These are phyloP conservation scores for Tachina lurida DNA, from an alignment of 2,888 invertebrate genomes.

Conservation along the genomic window DNA sequence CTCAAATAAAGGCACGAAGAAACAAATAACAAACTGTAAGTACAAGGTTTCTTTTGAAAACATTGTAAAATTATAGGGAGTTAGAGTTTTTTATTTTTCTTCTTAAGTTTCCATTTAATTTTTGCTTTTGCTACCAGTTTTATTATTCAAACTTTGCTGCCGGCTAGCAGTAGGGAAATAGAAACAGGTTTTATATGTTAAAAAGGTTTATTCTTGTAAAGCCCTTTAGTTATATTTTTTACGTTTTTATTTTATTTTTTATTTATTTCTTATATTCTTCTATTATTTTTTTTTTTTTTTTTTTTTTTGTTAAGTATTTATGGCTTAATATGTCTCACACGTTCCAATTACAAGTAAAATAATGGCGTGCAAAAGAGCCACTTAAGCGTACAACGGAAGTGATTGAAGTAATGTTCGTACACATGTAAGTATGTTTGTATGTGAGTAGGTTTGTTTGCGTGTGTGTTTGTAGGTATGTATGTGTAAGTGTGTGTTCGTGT, in stretches of 20 bases:
- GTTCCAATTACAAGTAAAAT: constrained; percentile 82
- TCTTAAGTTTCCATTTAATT: constrained; percentile 5
- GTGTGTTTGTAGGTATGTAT: not conserved
- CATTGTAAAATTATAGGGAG: constrained; percentile 59
- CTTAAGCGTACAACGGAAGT: constrained; percentile 82
- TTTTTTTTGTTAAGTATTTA: constrained; percentile 59
- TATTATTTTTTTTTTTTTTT: not conserved
- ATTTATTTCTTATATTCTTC: constrained; percentile 25
- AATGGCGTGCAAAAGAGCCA: constrained; percentile 82
- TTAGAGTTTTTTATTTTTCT: constrained; percentile 23
- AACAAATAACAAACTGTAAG: constrained; percentile 51
- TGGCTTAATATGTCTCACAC: constrained; percentile 81
- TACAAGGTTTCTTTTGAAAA: constrained; percentile 61
- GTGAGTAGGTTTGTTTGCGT: not conserved
- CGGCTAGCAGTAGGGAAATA: constrained; percentile 39
- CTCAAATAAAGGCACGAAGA: constrained; percentile 6
- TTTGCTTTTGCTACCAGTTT: constrained; percentile 17
- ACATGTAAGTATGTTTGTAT: constrained; percentile 6
- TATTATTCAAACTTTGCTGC: constrained; percentile 56
- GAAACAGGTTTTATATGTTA: constrained; percentile 5
- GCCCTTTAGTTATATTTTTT: constrained; percentile 38
- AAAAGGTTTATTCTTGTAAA: constrained; percentile 46
- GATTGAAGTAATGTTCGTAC: constrained; percentile 78
- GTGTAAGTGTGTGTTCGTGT: not conserved
- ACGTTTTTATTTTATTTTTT: constrained; percentile 7